Evolutionary conservation across 2,113 vertebrate species (phyloP), one percentile per base, ranked within the genome.

Genomic region (Cryptotis parvus): DNA sequence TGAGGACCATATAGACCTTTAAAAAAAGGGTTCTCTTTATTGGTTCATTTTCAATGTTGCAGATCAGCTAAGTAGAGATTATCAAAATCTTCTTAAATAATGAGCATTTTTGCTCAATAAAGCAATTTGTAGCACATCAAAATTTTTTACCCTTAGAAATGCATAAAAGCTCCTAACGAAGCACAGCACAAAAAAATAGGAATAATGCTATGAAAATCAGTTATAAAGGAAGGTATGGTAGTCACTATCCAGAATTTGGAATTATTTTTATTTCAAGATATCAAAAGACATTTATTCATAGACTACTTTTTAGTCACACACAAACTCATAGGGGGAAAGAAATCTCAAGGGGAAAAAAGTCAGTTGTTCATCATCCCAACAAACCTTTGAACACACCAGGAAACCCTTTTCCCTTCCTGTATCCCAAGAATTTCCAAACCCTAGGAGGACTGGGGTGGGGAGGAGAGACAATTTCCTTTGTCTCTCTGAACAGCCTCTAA

Each of bases 31-130:
- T 97, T 96, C 45, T 96, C 45, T 49, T 49, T 96, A 93, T 94
- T 91, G 89, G 63, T 41, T 96, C 94, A 93, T 95, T 94, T 93
- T 89, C 91, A 95, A 87, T 90, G 89, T 96, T 97, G 91, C 94
- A 65, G 10, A 86, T 93, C 84, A 94, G 77, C 89, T 96, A 96
- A 96, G 97, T 97, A 94, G 85, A 84, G 49, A 92, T 93, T 95
- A 88, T 94, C 33, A 66, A 95, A 96, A 96, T 88, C 90, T 93
- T 97, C 83, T 93, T 97, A 97, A 97, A 94, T 96, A 97, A 97
- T 98, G 97, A 97, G 94, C 96, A 95, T 96, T 97, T n/a, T 96
- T 79, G 90, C 95, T 93, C 91, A 90, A 76, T 87, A 92, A 92
- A 94, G 92, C 95, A 93, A 96, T 94, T 84, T 94, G 77, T 86